Base-by-base conservation (phyloP, 2,888 invertebrate species). In the Phaedon cochleariae region DNA sequence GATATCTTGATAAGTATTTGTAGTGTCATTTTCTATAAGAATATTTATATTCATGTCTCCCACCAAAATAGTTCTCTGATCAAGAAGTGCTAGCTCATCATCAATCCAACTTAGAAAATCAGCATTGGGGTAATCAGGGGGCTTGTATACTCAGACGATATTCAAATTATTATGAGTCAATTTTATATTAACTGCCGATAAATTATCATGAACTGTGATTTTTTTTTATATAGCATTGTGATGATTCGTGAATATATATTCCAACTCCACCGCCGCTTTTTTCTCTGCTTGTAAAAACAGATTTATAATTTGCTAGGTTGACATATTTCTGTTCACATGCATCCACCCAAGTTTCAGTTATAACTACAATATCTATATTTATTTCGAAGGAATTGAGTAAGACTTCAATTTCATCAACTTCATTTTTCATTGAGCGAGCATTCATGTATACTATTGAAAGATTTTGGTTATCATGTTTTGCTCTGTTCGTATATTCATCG, bases 321-420 rank as follows among this genome's bases (percentile, higher is more conserved):
- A 18, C 48, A 9, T 45, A 45, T 17, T 45, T 45, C 10, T 21
- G 18, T 21, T 51, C 59, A 10, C 31, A 6, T 41, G 34, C 3
- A 37, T 26, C 20, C 22, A 61, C 18, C 61, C 61, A 61, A 17
- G 53, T 61, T 61, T 61, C 52, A 17, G 48, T 21, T 6, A 61
- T 18, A 20, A 61, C 41, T 52, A 61, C 6, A 17, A 61, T 17
- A 52, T 53, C 52, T 34, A 49, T 51, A 12, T 53, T 52, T 20
- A 21, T 18, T 22, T 52, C 46, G 9, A 59, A 10, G 22, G 21
- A 21, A 49, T 49, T 10, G 4, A 49, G 21, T 21, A 49, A 49
- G 49, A 49, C 9, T 49, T 49, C 21, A 49, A 49, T 49, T 22
- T 49, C 20, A 21, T 49, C 21, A 21, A 49, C n/a, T 49, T 49